Evolutionary conservation across 1,140 invertebrate species (phyloP), one percentile per base, ranked within the genome.

Genomic region (Sarcophaga peregrina): DNA sequence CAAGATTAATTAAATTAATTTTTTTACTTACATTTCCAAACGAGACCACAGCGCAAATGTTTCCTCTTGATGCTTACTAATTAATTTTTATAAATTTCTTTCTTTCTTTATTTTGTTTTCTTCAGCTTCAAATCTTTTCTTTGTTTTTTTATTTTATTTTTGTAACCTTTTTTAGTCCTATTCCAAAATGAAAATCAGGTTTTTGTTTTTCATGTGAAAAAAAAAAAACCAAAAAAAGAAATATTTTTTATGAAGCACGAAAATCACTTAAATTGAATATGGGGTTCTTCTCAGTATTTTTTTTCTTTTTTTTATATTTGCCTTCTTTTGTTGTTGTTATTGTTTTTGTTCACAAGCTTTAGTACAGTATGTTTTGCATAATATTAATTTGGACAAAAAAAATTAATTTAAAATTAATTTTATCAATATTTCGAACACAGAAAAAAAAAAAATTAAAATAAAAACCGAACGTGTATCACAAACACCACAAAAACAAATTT

Each of bases 351-450:
- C 62, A 68, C 62, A 5, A 68, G 62, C 62, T 68, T 68, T 68
- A 68, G 62, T 68, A 68, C 62, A 68, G 62, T 68, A 68, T 68
- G 62, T 68, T 68, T 68, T 68, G 62, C 62, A 68, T 68, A 68
- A 68, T 68, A 68, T 68, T n/a, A 20, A 68, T 68, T 20, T 68
- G 62, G 62, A 68, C 62, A 58, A 58, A 68, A 68, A 25, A 20
- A 20, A 20, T 25, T 68, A 9, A 5, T 68, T 68, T 25, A 15
- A 58, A 58, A n/a, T 58, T 58, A 58, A n/a, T 58, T 58, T 58
- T n/a, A 58, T 13, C 10, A 58, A 25, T 68, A 7, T 68, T 68
- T 25, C 25, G 25, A 37, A 37, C 25, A 17, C 17, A 68, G 20
- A 68, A 20, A 6, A 20, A 9, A 68, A 68, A 10, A 58, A 54